Percentiles rank a stretch among this genome's conserved stretches.
Conservation (phyloP, 2,113 vertebrate species). For the Sigmodon hispidus region DNA sequence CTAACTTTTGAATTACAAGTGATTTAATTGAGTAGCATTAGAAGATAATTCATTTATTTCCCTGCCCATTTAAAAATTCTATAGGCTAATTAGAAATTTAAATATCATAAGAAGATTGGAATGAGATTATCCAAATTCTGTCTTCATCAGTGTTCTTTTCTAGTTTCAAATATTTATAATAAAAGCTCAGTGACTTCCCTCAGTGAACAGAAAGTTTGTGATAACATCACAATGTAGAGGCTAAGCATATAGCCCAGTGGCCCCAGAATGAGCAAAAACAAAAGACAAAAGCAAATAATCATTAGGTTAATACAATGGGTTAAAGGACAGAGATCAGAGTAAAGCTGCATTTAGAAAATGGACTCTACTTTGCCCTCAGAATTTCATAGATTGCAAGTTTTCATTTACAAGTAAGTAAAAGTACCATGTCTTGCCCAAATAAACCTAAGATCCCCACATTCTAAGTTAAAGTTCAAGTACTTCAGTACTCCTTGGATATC, state of each 20-base stretch:
- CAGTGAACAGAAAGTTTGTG: conserved; percentile 29
- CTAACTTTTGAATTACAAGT: conserved; percentile 59
- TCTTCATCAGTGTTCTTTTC: background rate
- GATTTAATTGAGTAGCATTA: conserved; percentile 64
- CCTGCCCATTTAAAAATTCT: background rate
- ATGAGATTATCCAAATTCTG: background rate
- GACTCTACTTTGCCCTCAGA: conserved; percentile 51
- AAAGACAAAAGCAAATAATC: background rate
- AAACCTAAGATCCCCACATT: background rate
- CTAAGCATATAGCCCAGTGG: background rate
- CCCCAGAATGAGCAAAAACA: background rate
- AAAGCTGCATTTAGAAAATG: conserved; percentile 63
- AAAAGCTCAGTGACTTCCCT: conserved; percentile 61
- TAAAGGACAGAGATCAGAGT: conserved; percentile 73
- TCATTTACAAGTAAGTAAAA: background rate
- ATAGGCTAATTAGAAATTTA: conserved; percentile 29
- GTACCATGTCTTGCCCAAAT: background rate
- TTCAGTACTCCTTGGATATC: background rate
- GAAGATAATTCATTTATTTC: conserved; percentile 51
- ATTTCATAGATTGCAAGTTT: background rate
- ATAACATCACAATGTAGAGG: background rate
- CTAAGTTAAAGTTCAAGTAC: background rate
- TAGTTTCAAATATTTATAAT: conserved; percentile 55
- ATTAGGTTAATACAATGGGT: conserved; percentile 60
- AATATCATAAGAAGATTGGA: background rate